A percentile compares a stretch with the other conserved stretches of the same genome.
phyloP scores from a whole-genome alignment of 2,113 vertebrate genomes.

The Aptenodytes forsteri region DNA sequence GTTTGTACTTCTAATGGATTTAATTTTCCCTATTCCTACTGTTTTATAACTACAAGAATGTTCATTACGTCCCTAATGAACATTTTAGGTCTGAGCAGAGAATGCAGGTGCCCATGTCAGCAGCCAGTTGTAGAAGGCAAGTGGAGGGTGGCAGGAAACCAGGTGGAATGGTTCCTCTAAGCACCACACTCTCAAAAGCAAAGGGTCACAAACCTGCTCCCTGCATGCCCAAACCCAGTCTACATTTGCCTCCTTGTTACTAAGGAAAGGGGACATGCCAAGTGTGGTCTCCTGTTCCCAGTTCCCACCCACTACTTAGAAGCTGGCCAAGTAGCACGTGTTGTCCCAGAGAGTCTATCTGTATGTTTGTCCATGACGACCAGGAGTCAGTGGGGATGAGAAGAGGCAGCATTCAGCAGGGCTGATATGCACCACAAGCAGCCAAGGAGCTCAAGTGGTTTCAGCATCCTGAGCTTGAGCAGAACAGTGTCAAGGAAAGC shows the following conservation, averaged over 20 bases:
- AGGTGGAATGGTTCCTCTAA: background rate
- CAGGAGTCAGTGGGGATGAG: background rate
- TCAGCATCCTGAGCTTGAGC: background rate
- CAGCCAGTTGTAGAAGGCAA: background rate
- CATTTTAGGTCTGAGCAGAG: background rate
- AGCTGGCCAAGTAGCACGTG: background rate
- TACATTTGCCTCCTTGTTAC: background rate
- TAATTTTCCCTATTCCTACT: background rate
- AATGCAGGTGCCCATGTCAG: background rate
- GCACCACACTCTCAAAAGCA: background rate
- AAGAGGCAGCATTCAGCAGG: background rate
- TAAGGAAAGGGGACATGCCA: background rate
- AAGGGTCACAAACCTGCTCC: background rate
- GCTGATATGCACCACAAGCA: background rate
- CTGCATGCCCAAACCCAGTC: background rate
- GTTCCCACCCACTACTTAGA: background rate
- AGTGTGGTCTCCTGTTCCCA: background rate
- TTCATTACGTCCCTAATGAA: background rate
- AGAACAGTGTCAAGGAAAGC: background rate
- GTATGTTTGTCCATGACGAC: background rate
- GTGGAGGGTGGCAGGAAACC: background rate
- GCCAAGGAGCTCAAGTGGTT: background rate
- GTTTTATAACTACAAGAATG: background rate
- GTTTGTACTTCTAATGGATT: background rate
- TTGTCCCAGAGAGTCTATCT: rapidly evolving